These are phyloP conservation scores for Sandelia bainsii DNA, from an alignment of 2,797 vertebrate species.

Conservation along the genomic window DNA sequence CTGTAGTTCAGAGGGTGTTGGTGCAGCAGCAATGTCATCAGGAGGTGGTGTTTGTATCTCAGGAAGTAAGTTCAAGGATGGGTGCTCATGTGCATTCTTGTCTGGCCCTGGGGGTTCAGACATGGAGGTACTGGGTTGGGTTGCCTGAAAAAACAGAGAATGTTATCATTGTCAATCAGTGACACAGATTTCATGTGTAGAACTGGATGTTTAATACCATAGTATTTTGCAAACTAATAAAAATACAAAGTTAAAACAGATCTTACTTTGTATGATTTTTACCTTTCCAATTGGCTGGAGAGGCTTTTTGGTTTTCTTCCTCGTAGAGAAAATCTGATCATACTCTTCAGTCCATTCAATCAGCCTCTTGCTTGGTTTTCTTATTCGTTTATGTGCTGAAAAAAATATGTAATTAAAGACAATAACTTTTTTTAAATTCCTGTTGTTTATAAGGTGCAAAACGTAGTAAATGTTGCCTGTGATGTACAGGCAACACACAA, in stretches of 20 bases:
- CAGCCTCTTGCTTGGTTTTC: slow-evolving; percentile 96
- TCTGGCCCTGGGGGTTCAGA: slow-evolving; percentile 47
- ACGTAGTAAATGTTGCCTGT: neutral
- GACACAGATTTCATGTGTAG: neutral
- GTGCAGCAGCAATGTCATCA: slow-evolving; percentile 67
- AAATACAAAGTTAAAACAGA: slow-evolving; percentile 30
- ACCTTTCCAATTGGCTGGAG: slow-evolving; percentile 84
- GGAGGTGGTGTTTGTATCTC: slow-evolving; percentile 84
- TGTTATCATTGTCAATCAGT: neutral
- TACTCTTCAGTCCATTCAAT: slow-evolving; percentile 96
- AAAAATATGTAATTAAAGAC: slow-evolving; percentile 18
- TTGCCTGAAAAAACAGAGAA: slow-evolving; percentile 40
- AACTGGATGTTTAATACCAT: neutral
- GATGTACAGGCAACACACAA: too few relatives aligned
- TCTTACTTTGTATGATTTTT: slow-evolving; percentile 56
- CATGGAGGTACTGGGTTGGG: slow-evolving; percentile 41
- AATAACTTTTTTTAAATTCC: neutral
- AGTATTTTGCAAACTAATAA: neutral
- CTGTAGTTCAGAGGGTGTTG: slow-evolving; percentile 56
- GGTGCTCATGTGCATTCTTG: slow-evolving; percentile 44
- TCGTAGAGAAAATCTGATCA: slow-evolving; percentile 92
- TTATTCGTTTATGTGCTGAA: slow-evolving; percentile 90
- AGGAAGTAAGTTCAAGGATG: slow-evolving; percentile 65
- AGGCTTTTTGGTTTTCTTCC: slow-evolving; percentile 92
- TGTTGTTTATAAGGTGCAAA: slow-evolving; percentile 2